Base-by-base conservation (phyloP, 1,140 invertebrate genomes). In the Drosophila ambigua region DNA sequence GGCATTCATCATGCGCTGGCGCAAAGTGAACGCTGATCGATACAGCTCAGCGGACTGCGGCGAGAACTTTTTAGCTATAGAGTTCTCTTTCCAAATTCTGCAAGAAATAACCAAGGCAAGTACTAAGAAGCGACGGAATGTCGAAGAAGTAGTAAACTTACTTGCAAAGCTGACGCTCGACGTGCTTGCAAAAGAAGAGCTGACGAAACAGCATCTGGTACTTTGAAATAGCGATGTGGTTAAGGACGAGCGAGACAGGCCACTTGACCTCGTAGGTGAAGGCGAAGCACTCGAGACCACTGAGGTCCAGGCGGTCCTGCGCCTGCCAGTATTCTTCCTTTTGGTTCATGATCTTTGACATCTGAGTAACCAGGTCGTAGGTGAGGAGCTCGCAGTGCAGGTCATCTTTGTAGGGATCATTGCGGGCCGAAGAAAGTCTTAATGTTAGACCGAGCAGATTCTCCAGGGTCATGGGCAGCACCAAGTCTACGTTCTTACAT, bases 171-270 rank as follows among this genome's bases (percentile, higher is more conserved):
- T 97, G 93, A 62, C 96, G 93, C 91, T 98, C 98, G 5, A 98
- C 96, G 85, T 98, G 96, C 92, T 98, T 98, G 82, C 97, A 98
- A 88, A 96, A 98, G 92, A 99, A 98, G 20, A 99, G 93, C 93
- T 99, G 98, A 66, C 98, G 93, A 92, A 99, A 99, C 49, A 99
- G 94, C 95, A 99, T 98, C 93, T 99, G 98, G 92, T 99, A 99
- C 91, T 97, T 97, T 28, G 96, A 95, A 31, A 98, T 95, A 35
- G 97, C 96, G 92, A 97, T 98, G 84, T 96, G 94, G 92, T 98
- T 98, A 4, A 99, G 93, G 43, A 99, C 95, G 9, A 99, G 93
- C 0, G 98, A 99, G 20, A 99, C 94, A 0, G 98, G 98, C 98
- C 98, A 99, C 76, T 97, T 96, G 2, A 99, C 98, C 77, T 97